Conservation (phyloP, 2,888 invertebrate species). For the Hololepta plana region DNA sequence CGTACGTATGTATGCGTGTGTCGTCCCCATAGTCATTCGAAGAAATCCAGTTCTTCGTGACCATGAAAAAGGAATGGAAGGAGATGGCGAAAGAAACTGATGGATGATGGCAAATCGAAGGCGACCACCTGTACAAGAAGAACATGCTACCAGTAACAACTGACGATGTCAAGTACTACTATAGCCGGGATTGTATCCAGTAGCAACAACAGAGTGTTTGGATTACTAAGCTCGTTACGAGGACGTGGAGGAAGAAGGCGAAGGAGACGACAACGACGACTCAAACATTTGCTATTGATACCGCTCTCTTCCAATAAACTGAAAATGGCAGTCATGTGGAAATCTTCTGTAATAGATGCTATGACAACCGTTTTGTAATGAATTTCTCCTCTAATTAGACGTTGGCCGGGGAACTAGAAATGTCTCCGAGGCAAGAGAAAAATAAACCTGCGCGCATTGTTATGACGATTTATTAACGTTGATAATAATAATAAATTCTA, state of each 20-base stretch:
- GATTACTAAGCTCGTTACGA: constrained; percentile 18
- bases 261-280: constrained; percentile 9
- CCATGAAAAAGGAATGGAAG: no score
- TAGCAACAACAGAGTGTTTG: constrained; percentile 9
- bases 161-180: no score
- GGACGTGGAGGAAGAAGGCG: constrained; percentile 17
- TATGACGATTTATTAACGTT: no score
- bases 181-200: no score
- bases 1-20: constrained; percentile 1
- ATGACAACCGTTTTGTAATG: constrained; percentile 23
- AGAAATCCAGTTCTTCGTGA: no score
- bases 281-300: constrained; percentile 13
- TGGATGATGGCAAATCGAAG: no score
- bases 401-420: constrained; percentile 16
- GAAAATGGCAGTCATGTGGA: constrained; percentile 18
- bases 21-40: no score
- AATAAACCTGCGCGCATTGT: no score
- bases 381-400: constrained; percentile 21
- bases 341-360: constrained; percentile 21
- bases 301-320: constrained; percentile 8
- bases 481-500: no score
- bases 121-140: constrained; percentile 1
- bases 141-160: not conserved
- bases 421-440: no score
- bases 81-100: no score